Base-by-base conservation (phyloP, 2,888 invertebrate genomes). In the Cerastoderma edule region DNA sequence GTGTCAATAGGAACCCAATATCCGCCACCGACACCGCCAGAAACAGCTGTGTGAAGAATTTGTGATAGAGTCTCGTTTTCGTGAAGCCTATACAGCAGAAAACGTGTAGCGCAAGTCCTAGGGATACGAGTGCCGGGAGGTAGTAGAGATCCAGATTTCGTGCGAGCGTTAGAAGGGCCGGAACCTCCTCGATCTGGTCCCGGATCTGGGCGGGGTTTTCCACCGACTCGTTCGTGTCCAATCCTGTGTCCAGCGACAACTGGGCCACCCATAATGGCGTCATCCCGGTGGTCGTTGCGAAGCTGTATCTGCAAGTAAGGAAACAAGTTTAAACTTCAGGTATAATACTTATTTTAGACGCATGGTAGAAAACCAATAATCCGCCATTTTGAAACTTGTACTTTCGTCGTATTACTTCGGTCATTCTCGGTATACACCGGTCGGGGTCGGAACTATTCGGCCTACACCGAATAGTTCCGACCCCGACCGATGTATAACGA, bases 1-100 rank as follows among this genome's bases (percentile, higher is more conserved):
- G 67, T 2, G 84, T 83, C 10, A 81, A 39, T 8, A 89, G 70
- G 65, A 88, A 89, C 1, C 87, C 87, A 13, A 72, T 73, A 39
- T 85, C 85, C 16, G 83, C 76, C 30, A 88, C 75, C n/a, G 82
- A 77, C 8, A 83, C 72, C 19, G 86, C 86, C 2, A 83, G 82
- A 35, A 87, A 82, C 19, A 88, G 70, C 64, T 85, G 88, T 0
- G 86, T 74, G 66, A 83, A 85, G 63, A 87, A 87, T 60, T 83
- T 86, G 44, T 81, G 84, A 44, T 81, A 60, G 4, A 87, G 72
- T 35, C 72, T 74, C 0, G 87, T 85, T 33, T 79, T 82, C n/a
- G 85, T 69, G 44, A 87, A 80, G 19, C 85, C 85, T 2, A 85
- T 53, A 56, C 77, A 76, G 30, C 84, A 78, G 4, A 84, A 27